Percentiles rank a stretch among this genome's conserved stretches.
Evolutionary conservation across 2,113 vertebrate genomes (phyloP).

Genomic region (Solea solea): DNA sequence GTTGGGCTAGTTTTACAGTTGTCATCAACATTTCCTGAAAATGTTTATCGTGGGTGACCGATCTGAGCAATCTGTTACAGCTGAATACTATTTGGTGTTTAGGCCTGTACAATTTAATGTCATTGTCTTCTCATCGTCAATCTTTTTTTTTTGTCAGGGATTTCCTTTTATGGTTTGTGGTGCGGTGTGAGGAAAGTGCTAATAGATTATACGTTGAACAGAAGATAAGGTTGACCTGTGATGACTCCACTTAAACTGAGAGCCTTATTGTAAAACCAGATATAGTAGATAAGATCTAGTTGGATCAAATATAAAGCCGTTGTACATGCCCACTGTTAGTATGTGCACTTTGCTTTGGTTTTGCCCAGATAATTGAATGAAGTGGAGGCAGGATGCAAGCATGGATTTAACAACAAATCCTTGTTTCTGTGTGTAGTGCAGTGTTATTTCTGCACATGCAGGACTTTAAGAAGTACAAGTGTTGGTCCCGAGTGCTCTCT

Average conservation of each 20-base stretch:
- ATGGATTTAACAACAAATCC: slow-evolving; percentile 2
- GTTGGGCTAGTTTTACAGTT: slow-evolving; percentile 40
- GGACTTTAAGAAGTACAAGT: slow-evolving; percentile 40
- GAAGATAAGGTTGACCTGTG: slow-evolving; percentile 36
- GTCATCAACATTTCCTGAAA: slow-evolving; percentile 29
- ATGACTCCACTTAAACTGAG: slow-evolving; percentile 30
- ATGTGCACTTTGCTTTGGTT: slow-evolving; percentile 1
- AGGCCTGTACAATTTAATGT: slow-evolving; percentile 2
- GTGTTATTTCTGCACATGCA: slow-evolving; percentile 38
- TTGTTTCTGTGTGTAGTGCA: slow-evolving; percentile 15
- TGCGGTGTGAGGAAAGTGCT: slow-evolving; percentile 1
- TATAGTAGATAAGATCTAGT: slow-evolving; percentile 33
- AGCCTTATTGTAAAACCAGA: slow-evolving; percentile 42
- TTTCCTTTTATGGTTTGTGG: neutral
- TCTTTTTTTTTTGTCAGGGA: neutral
- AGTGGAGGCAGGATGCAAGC: slow-evolving; percentile 36
- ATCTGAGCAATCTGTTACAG: slow-evolving; percentile 16
- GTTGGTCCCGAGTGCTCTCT: slow-evolving; percentile 18
- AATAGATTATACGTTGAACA: slow-evolving; percentile 1
- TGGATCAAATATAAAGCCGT: slow-evolving; percentile 14
- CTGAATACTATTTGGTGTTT: slow-evolving; percentile 7
- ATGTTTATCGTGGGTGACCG: neutral
- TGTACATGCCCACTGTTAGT: neutral
- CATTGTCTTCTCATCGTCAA: neutral
- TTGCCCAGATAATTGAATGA: slow-evolving; percentile 13